Conservation (phyloP, 2,888 invertebrate genomes). For the Julus scandinavius region DNA sequence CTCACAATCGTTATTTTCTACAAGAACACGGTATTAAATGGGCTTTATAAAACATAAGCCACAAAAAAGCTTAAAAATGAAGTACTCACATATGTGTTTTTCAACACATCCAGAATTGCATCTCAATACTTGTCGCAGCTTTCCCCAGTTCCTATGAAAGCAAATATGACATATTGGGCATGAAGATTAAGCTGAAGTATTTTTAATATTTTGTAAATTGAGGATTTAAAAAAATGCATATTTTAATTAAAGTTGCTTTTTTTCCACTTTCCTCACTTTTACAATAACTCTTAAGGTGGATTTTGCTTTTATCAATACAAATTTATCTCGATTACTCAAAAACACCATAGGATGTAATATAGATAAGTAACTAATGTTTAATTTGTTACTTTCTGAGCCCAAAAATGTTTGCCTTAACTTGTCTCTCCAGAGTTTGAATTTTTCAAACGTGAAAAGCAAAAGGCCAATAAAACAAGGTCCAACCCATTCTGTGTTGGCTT, state of each 20-base stretch:
- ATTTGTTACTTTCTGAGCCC: neutral
- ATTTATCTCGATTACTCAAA: neutral
- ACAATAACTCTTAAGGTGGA: no score
- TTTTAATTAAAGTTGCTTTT: no score
- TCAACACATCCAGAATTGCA: neutral
- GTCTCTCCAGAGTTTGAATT: neutral
- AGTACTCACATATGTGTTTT: neutral
- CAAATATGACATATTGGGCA: no score
- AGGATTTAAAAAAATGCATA: no score
- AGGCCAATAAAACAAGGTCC: neutral
- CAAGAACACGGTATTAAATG: neutral
- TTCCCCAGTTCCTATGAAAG: no score
- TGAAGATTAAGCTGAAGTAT: no score
- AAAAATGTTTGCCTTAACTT: neutral
- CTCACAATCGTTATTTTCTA: neutral
- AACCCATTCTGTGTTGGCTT: neutral
- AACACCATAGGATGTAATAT: neutral
- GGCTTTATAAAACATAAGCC: neutral
- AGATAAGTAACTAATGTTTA: neutral
- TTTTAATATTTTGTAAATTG: no score
- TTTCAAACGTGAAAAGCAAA: constrained; percentile 1
- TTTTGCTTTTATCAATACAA: neutral
- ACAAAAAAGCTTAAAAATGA: neutral
- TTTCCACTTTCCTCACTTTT: no score
- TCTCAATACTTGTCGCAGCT: no score